Conservation (phyloP, 2,797 vertebrate genomes). For the Parambassis ranga region DNA sequence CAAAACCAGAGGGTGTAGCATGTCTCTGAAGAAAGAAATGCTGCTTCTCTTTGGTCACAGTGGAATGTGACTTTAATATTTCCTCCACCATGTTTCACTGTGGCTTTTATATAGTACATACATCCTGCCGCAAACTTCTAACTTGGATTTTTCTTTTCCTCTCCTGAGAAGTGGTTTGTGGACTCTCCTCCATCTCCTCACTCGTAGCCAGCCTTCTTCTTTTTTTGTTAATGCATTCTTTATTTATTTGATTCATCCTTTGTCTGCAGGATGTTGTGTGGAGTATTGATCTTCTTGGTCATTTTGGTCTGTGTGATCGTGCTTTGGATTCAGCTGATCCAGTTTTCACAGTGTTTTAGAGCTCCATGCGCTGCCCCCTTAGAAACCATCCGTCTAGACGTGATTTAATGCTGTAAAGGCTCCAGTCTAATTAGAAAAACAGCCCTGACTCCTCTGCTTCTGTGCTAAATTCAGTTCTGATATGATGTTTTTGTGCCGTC, state of each 20-base stretch:
- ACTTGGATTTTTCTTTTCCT: too few species aligned
- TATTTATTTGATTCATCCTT: too few species aligned
- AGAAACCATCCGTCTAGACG: not conserved
- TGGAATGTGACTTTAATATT: not conserved
- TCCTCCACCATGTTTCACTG: not conserved
- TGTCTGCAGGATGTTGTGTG: too few species aligned
- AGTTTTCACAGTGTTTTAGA: not conserved
- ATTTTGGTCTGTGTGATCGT: not conserved
- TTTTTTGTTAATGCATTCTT: not conserved
- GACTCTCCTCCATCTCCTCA: not conserved
- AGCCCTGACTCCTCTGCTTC: not conserved
- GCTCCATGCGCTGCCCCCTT: not conserved
- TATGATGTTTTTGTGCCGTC: not conserved
- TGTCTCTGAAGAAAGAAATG: not conserved
- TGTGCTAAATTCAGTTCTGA: not conserved
- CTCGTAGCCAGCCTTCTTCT: rapidly evolving
- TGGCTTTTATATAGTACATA: not conserved
- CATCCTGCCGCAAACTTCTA: not conserved
- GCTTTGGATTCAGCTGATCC: not conserved
- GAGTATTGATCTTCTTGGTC: not conserved
- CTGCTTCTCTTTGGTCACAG: not conserved
- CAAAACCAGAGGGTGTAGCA: not conserved
- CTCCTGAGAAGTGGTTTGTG: not conserved
- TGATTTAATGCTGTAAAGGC: not conserved
- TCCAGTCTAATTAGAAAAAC: not conserved